Base-by-base conservation (phyloP, 2,797 vertebrate genomes). In the Gymnoscopelus braueri region DNA sequence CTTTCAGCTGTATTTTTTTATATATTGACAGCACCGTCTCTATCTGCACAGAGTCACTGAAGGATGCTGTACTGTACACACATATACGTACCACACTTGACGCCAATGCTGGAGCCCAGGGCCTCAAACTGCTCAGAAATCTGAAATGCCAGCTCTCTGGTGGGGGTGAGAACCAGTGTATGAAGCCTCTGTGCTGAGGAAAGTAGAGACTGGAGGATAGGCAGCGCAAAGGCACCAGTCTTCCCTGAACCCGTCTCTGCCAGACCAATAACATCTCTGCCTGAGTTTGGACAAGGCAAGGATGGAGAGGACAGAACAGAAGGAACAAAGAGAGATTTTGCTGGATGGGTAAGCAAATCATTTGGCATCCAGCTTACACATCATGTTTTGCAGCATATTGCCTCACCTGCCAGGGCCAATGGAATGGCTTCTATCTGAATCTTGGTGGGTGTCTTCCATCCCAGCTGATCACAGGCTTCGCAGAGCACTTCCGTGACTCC, bases 191-290 rank as follows among this genome's bases (percentile, higher is more conserved):
- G 97, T 0, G 97, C 95, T 0, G 91, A 95, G 62, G 95, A 90
- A 63, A 99, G 91, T 65, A 99, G 92, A 0, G 95, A 94, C 64
- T 99, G 97, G 60, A 99, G 95, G 78, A 99, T 97, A 23, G 98
- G 98, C 75, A 99, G 80, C 39, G 98, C 98, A 15, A 99, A 99
- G 0, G 98, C 97, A 0, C 95, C 98, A 0, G 98, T 99, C 91
- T 99, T 99, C 44, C 98, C 98, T 24, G 98, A 99, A 6, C 97
- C 98, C 0, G 98, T 99, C 92, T 99, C 98, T 23, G 98, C 98
- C 84, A 99, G 83, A 26, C 97, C 98, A 8, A 99, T 99, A 10
- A 99, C 92, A 57, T 99, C 98, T 60, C 89, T 95, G n/a, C 97
- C 97, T 98, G 78, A 44, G 63, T 69, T 9, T 32, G 8, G 3